Evolutionary conservation across 2,113 vertebrate genomes (phyloP).

Genomic region (Cheirogaleus medius): DNA sequence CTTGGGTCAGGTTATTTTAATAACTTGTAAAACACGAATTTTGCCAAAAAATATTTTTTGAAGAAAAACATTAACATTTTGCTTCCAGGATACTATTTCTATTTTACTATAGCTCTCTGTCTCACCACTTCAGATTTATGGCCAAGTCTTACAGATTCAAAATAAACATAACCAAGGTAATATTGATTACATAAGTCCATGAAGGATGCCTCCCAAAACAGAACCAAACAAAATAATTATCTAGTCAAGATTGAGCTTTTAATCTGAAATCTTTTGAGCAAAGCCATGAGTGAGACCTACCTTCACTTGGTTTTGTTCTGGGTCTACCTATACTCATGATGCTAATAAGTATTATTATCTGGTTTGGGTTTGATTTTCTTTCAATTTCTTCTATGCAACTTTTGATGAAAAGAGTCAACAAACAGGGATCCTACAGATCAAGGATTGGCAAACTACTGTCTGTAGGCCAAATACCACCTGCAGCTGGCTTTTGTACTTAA

Average conservation of each 20-base stretch:
- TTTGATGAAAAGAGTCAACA: background rate
- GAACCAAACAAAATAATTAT: slow-evolving; percentile 1
- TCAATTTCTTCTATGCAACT: background rate
- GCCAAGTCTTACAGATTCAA: background rate
- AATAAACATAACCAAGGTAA: background rate
- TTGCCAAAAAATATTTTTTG: background rate
- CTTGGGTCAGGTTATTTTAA: background rate
- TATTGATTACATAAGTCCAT: background rate
- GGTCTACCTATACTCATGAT: background rate
- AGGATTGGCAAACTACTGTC: background rate
- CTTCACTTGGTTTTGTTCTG: background rate
- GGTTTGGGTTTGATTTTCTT: slow-evolving; percentile 4
- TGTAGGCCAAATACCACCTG: background rate
- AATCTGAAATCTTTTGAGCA: background rate
- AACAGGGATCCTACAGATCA: background rate
- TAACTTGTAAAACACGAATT: background rate
- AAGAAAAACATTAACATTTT: background rate
- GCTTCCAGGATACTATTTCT: background rate
- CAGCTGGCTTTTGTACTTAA: background rate
- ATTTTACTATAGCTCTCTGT: background rate
- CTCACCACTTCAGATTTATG: background rate
- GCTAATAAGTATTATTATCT: background rate
- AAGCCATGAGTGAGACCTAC: background rate
- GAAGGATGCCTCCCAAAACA: background rate
- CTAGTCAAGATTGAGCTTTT: background rate